These are phyloP conservation scores for Cecropterus lyciades DNA, from an alignment of 1,140 invertebrate genomes.

Conservation along the genomic window DNA sequence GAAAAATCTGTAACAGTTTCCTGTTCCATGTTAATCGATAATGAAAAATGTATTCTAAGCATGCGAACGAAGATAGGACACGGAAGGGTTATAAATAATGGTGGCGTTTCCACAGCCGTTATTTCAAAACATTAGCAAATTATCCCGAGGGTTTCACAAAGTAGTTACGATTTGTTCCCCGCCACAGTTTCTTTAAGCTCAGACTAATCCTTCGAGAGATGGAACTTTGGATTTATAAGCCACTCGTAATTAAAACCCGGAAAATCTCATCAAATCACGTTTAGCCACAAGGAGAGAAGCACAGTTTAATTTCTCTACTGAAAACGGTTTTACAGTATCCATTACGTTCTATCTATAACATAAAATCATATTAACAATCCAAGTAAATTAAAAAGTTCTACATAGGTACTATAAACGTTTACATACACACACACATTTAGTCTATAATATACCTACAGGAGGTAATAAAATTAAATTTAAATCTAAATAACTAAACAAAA, in stretches of 20 bases:
- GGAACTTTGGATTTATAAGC: slow-evolving; percentile 53
- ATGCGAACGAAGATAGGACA: slow-evolving; percentile 33
- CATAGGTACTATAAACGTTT: no score
- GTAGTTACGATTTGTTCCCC: slow-evolving; percentile 44
- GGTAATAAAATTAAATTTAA: no score
- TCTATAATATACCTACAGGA: no score
- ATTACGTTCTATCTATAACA: no score
- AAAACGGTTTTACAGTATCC: not conserved
- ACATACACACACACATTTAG: no score
- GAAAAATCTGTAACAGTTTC: slow-evolving; percentile 14
- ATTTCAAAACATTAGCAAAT: slow-evolving; percentile 24
- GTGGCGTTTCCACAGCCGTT: slow-evolving; percentile 9
- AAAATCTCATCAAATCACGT: slow-evolving; percentile 49
- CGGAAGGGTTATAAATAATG: slow-evolving; percentile 27
- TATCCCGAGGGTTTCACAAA: slow-evolving; percentile 26
- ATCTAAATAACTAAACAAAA: no score
- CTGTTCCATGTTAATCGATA: slow-evolving; percentile 27
- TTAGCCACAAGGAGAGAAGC: slow-evolving; percentile 21
- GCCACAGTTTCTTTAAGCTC: slow-evolving; percentile 42
- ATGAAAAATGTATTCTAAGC: slow-evolving; percentile 31
- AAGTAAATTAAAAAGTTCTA: no score
- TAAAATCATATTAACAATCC: no score
- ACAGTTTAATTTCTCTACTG: not conserved
- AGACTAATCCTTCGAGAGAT: slow-evolving; percentile 38
- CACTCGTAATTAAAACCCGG: slow-evolving; percentile 57